These are phyloP conservation scores for Ptilorrhoa leucosticta DNA, from an alignment of 2,113 vertebrate species.

Conservation along the genomic window DNA sequence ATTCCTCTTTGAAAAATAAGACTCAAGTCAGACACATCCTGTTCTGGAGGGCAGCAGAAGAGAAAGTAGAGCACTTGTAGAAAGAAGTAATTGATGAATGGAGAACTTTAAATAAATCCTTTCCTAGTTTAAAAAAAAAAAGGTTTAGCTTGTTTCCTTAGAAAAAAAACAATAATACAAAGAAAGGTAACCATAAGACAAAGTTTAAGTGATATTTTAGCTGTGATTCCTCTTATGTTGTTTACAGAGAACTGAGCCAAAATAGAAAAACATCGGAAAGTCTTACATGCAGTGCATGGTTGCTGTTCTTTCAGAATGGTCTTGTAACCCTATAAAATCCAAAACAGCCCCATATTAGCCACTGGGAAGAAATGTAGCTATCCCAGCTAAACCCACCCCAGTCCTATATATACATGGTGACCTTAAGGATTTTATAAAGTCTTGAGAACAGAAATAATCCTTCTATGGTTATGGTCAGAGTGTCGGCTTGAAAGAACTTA, in stretches of 20 bases:
- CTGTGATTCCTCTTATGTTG: background rate
- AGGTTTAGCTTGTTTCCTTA: background rate
- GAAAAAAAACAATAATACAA: background rate
- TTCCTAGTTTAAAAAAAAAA: background rate
- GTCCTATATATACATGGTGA: background rate
- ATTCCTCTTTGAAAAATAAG: background rate
- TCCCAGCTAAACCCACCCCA: background rate
- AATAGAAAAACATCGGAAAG: background rate
- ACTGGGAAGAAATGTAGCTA: background rate
- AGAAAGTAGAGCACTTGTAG: background rate
- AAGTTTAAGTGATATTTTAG: background rate
- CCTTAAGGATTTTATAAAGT: background rate
- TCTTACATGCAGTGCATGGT: background rate
- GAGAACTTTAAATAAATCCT: background rate
- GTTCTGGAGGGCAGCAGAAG: background rate
- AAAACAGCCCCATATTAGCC: accelerated
- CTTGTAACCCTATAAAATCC: background rate
- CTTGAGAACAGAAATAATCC: background rate
- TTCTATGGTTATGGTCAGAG: background rate
- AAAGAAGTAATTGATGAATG: background rate
- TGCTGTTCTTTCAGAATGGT: background rate
- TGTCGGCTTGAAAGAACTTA: background rate
- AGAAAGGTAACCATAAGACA: background rate
- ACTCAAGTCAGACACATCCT: background rate
- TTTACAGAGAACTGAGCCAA: background rate